Conservation (phyloP, 2,797 vertebrate species). For the Lacerta agilis region DNA sequence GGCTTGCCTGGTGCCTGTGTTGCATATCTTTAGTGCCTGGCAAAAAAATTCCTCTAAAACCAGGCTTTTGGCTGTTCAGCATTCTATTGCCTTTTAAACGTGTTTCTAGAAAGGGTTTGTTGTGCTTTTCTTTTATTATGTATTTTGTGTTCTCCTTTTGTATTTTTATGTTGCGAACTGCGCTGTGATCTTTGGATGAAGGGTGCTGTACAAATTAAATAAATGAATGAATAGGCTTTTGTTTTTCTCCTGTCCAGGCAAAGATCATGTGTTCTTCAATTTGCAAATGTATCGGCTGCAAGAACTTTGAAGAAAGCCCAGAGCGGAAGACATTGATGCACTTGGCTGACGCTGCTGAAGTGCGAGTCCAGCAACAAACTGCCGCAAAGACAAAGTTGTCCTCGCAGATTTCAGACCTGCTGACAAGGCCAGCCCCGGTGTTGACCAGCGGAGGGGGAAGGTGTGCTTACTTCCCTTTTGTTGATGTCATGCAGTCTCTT, state of each 20-base stretch:
- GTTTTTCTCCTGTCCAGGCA: slow-evolving; percentile 80
- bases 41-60: no score
- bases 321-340: slow-evolving; percentile 98
- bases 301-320: slow-evolving; percentile 98
- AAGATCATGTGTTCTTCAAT: slow-evolving; percentile 99
- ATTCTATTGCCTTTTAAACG: no score
- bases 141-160: no score
- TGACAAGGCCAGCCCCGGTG: slow-evolving; percentile 90
- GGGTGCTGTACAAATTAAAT: no score
- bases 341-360: slow-evolving; percentile 96
- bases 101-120: no score
- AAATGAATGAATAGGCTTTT: slow-evolving; percentile 5
- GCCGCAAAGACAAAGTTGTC: slow-evolving; percentile 98
- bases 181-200: no score
- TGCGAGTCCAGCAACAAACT: slow-evolving; percentile 96
- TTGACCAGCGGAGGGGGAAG: slow-evolving; percentile 91
- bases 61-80: no score
- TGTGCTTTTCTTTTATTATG: no score
- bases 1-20: no score
- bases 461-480: slow-evolving; percentile 74
- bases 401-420: slow-evolving; percentile 96
- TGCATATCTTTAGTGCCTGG: no score
- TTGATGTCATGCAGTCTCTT: neutral
- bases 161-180: no score
- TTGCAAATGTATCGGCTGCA: slow-evolving; percentile 98